phyloP scores from a whole-genome alignment of 2,113 vertebrate genomes.

The Danio rerio region DNA sequence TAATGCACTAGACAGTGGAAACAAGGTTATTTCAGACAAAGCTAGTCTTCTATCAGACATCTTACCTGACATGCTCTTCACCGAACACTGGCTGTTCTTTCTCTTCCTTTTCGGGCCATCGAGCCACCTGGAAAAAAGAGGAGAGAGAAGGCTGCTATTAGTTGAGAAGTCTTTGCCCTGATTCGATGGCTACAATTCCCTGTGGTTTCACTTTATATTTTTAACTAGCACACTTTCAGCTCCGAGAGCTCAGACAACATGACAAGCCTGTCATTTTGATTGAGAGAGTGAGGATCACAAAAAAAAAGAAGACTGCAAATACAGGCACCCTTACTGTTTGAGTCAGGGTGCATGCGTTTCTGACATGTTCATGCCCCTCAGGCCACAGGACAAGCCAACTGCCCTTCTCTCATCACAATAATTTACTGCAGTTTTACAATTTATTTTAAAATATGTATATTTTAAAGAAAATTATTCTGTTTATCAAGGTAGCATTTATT shows the following conservation, averaged over 20 bases:
- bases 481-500: no score
- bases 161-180: background rate
- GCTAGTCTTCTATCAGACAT: background rate
- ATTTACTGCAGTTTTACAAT: no score
- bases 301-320: slow-evolving; percentile 9
- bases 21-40: no score
- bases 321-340: background rate
- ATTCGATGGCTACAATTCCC: background rate
- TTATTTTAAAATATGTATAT: background rate
- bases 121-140: slow-evolving; percentile 83
- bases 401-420: no score
- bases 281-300: slow-evolving; percentile 9
- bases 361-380: background rate
- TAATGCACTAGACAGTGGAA: no score
- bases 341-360: no score
- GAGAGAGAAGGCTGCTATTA: background rate
- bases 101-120: slow-evolving; percentile 97
- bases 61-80: slow-evolving; percentile 98
- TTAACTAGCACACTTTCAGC: slow-evolving; percentile 5
- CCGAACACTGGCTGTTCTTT: slow-evolving; percentile 98
- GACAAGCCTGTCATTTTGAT: slow-evolving; percentile 41
- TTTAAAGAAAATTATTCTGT: no score
- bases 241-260: slow-evolving; percentile 1
- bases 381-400: background rate
- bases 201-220: background rate